Evolutionary conservation across 2,888 invertebrate species (phyloP), one percentile per base, ranked within the genome.

Genomic region (Steinernema carpocapsae): DNA sequence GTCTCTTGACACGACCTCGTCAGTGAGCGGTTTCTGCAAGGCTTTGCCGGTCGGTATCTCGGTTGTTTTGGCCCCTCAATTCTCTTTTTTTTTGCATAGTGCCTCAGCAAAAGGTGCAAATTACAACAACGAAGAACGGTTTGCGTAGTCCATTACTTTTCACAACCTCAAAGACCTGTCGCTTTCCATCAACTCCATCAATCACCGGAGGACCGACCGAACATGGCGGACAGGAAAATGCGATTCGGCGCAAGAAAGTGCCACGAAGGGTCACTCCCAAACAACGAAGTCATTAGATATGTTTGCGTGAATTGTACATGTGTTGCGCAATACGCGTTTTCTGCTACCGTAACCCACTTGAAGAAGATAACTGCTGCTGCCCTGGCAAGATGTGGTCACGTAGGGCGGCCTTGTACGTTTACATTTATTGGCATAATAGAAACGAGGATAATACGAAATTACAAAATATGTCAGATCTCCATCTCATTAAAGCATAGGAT

Each of bases 301-400:
- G 64, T 64, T 64, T 64, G 64, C 19, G 64, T 6, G 32, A 29
- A 48, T 19, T 26, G 64, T 29, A 64, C 29, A 32, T 64, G 32
- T 17, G 29, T 64, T 64, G 64, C 64, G 64, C 64, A 64, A 64
- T 64, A 17, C 32, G 32, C 64, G 19, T 64, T 32, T 64, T 64
- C 64, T 29, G 64, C 29, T 64, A 64, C 64, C 64, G 64, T 64
- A 64, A 64, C 64, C 56, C 56, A 24, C 64, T 64, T 32, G 2
- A 64, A 6, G 12, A 26, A 22, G 19, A 22, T 17, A 12, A 52
- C 19, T 12, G 19, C 22, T 24, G 24, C 22, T 22, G 22, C 24
- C 24, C n/a, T n/a, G n/a, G n/a, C n/a, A n/a, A n/a, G 64, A 29
- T n/a, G 32, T 64, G 64, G 14, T 14, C 32, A 32, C 1, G 19